A percentile compares a stretch with the other conserved stretches of the same genome.
phyloP scores from a whole-genome alignment of 2,113 vertebrate genomes.

The Taxidea taxus region DNA sequence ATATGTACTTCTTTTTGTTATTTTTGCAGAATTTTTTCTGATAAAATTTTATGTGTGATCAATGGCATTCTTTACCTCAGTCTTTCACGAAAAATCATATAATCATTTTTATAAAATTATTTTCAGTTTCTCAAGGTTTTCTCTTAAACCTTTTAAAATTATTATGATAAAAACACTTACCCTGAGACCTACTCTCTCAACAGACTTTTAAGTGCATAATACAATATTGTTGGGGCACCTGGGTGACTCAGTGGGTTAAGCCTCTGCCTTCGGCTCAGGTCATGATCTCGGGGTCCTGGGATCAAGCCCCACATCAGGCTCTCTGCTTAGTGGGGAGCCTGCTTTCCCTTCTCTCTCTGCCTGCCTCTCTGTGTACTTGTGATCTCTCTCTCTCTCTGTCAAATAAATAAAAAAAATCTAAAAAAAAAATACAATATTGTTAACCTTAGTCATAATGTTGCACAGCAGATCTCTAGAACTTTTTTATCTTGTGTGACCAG shows the following conservation, averaged over 20 bases:
- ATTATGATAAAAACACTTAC: not conserved
- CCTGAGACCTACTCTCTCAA: not conserved
- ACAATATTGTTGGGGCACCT: not conserved
- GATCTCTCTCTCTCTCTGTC: too few relatives aligned
- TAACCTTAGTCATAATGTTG: not conserved
- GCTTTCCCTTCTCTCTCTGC: too few relatives aligned
- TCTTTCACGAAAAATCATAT: not conserved
- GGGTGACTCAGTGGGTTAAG: too few relatives aligned
- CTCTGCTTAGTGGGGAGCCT: too few relatives aligned
- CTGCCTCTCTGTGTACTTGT: too few relatives aligned
- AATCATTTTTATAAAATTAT: not conserved
- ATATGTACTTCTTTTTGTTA: not conserved
- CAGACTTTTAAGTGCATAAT: not conserved
- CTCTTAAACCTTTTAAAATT: not conserved
- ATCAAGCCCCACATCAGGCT: too few relatives aligned
- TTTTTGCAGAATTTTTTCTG: not conserved
- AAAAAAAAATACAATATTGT: not conserved
- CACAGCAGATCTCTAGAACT: not conserved
- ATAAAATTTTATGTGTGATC: not conserved
- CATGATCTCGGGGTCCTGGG: too few relatives aligned
- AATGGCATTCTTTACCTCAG: not conserved
- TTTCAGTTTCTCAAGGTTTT: not conserved
- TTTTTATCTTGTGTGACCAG: not conserved
- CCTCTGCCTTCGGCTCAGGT: too few relatives aligned
- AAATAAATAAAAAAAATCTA: too few relatives aligned